Evolutionary conservation across 1,140 invertebrate genomes (phyloP).

Genomic region (Leptinotarsa defecta): DNA sequence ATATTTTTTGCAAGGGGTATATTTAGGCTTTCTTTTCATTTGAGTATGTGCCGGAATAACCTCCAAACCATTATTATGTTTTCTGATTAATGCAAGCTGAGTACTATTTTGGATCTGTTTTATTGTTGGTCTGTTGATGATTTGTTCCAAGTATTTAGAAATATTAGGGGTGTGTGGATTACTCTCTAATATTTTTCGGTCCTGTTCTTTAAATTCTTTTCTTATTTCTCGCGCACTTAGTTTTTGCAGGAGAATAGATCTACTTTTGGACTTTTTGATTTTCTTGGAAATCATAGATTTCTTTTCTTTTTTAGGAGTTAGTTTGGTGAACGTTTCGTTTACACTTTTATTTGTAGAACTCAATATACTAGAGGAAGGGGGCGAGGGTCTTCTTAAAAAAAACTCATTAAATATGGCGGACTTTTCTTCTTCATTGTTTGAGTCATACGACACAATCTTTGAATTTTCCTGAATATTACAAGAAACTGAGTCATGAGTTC

Average conservation of each 20-base stretch:
- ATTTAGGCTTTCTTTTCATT: slow-evolving; percentile 28
- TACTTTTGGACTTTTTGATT: slow-evolving; percentile 16
- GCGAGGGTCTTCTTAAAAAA: not conserved
- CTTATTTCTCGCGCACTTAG: slow-evolving; percentile 43
- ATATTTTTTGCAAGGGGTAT: not conserved
- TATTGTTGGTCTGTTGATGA: slow-evolving; percentile 47
- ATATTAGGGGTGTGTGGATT: slow-evolving; percentile 29
- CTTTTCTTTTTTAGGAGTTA: no score
- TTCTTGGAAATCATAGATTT: slow-evolving; percentile 26
- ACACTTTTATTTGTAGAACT: no score
- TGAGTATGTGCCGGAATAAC: slow-evolving; percentile 34
- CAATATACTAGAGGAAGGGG: no score
- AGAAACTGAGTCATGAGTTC: not conserved
- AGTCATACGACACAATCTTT: not conserved
- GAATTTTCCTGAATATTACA: slow-evolving; percentile 3
- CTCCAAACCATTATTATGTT: slow-evolving; percentile 42
- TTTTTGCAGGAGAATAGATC: slow-evolving; percentile 30
- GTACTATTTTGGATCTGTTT: slow-evolving; percentile 44
- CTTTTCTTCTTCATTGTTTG: slow-evolving; percentile 23
- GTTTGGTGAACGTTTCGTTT: no score
- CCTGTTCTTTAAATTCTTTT: slow-evolving; percentile 45
- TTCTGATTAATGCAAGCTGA: slow-evolving; percentile 41
- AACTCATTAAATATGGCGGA: not conserved
- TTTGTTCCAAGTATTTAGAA: slow-evolving; percentile 42
- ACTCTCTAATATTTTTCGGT: slow-evolving; percentile 42